Evolutionary conservation across 2,888 invertebrate genomes (phyloP), one percentile per base, ranked within the genome.

Genomic region (Pandemis cinnamomeana): DNA sequence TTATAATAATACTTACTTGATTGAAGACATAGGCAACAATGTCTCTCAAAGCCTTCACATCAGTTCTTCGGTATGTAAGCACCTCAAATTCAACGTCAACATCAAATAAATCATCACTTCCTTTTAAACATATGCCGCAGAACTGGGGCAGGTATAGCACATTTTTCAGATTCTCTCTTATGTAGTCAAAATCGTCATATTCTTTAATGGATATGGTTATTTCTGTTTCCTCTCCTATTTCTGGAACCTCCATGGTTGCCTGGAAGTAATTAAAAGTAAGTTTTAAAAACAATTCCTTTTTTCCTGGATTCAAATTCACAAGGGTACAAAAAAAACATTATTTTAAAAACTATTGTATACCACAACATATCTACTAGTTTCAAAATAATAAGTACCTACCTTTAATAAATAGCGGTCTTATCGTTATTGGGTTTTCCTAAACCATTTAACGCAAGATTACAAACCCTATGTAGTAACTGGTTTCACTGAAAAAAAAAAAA

Each of bases 21-120:
- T 82, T 83, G 44, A 89, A 85, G 41, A 89, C 80, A 78, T 84
- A 84, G 74, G 81, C 83, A 36, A 88, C 76, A 1, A 89, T 80
- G 63, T 87, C 84, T 8, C 79, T 78, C 11, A 89, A 71, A 44
- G 82, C 79, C 58, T 80, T 85, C 0, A 84, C 82, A 8, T 80
- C 78, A 0, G 76, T 78, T 15, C 81, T 79, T 13, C 82, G 79
- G 44, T 83, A 81, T 8, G 85, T 77, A 11, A 75, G 62, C 13
- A 80, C 82, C 3, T 85, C 76, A 10, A 88, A 79, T 74, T 87
- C 85, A 68, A 81, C 82, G 0, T 81, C 77, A 0, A 87, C 48
- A 0, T 80, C 75, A 67, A 80, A 82, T 7, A 86, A 79, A 46
- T 83, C 84, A 0, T 82, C 80, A 0, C 58, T 42, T 2, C 72